Base-by-base conservation (phyloP, 1,140 invertebrate genomes). In the Psix sp. region DNA sequence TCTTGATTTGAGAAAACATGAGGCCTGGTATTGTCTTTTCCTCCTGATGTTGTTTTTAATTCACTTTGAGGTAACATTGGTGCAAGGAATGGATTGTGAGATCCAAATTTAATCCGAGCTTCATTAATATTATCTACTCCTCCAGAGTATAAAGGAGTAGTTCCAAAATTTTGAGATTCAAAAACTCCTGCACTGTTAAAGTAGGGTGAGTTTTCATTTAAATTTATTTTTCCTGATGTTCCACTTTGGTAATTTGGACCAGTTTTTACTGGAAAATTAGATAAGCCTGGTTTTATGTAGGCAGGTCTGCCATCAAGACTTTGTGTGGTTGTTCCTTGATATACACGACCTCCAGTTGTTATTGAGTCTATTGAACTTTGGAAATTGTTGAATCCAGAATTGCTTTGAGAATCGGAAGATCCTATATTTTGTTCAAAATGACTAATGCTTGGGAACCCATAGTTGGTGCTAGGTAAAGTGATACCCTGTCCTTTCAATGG, bases 71-170 rank as follows among this genome's bases (percentile, higher is more conserved):
- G 35, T 4, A 9, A 13, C 26, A 31, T 63, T 17, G 72, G 43
- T 11, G 43, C 79, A n/a, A 52, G 38, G 36, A 39, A 66, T 13
- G 35, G 63, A 71, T 67, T 74, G 65, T 57, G 71, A 57, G 57
- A 75, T 14, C 14, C 67, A 29, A 15, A 43, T 59, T 42, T 77
- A 52, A 49, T 14, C 29, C 66, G 31, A 43, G 26, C 21, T 51
- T 83, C 77, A 10, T 77, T 79, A 15, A 74, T 75, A 11, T 76
- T 72, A 26, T 48, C 54, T 7, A 5, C 2, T 11, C 48, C 15
- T 38, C 29, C 11, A 16, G 35, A 29, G 9, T 51, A 68, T 4
- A 46, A 11, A 10, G 63, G 71, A 5, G 57, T 68, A 68, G 78
- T 45, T 24, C 36, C 60, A 16, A 56, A 59, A 48, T 66, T 54